Percentiles rank a stretch among this genome's conserved stretches.
Evolutionary conservation across 1,140 invertebrate genomes (phyloP).

Genomic region (Bombus superbus): DNA sequence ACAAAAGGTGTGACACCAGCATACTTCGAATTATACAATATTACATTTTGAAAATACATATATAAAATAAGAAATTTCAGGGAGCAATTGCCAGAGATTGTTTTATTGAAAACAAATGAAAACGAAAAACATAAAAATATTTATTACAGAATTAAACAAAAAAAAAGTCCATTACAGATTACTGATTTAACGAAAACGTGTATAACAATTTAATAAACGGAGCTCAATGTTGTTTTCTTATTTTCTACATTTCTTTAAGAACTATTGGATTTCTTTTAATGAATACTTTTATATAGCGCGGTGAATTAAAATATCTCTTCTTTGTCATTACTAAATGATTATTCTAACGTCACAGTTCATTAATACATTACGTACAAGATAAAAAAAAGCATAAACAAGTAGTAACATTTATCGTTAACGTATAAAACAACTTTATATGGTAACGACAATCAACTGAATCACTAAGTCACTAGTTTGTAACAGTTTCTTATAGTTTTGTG

Average conservation of each 20-base stretch:
- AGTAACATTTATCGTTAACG: too few species aligned
- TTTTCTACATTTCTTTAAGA: too few species aligned
- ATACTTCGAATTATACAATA: slow-evolving; percentile 21
- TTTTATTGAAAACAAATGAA: background rate
- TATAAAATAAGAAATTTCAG: background rate
- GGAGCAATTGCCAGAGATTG: background rate
- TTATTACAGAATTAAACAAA: too few species aligned
- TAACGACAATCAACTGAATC: too few species aligned
- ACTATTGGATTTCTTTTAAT: too few species aligned
- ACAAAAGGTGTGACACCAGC: slow-evolving; percentile 33
- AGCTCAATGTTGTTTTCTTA: background rate
- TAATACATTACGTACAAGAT: background rate
- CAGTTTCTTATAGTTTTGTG: too few species aligned
- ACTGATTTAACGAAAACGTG: background rate
- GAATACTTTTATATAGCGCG: too few species aligned
- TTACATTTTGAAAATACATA: background rate
- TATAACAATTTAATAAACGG: background rate
- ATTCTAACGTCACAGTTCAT: background rate
- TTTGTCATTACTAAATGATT: background rate
- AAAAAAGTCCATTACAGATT: too few species aligned
- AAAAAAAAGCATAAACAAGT: background rate
- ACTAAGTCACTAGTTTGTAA: too few species aligned
- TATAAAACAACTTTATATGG: too few species aligned
- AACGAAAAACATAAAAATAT: background rate
- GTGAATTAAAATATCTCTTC: too few species aligned